phyloP scores from a whole-genome alignment of 1,140 invertebrate species.

The Temnothorax nylanderi region DNA sequence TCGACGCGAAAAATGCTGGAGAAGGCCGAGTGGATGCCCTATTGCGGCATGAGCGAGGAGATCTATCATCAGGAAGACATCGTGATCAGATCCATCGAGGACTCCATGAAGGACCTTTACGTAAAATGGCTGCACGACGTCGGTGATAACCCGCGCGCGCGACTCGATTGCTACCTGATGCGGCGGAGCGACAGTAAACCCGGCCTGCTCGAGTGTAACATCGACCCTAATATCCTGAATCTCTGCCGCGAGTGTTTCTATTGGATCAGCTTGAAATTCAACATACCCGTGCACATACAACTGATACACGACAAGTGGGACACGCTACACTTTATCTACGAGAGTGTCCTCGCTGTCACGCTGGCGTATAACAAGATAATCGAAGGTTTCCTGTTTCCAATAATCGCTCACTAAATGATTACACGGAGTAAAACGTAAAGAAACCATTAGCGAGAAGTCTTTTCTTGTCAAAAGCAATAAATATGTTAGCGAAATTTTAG shows the following conservation, averaged over 20 bases:
- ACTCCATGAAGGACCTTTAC: slow-evolving; percentile 88
- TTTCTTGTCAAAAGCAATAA: not conserved
- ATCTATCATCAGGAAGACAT: slow-evolving; percentile 89
- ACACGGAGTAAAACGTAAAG: not conserved
- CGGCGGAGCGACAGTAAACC: slow-evolving; percentile 87
- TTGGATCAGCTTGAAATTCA: slow-evolving; percentile 89
- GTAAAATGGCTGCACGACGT: slow-evolving; percentile 88
- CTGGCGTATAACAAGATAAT: slow-evolving; percentile 94
- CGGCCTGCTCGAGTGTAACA: slow-evolving; percentile 91
- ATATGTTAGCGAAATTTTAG: not conserved
- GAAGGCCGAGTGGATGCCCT: slow-evolving; percentile 90
- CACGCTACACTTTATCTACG: slow-evolving; percentile 89
- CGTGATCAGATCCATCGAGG: slow-evolving; percentile 88
- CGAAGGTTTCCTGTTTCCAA: slow-evolving; percentile 67
- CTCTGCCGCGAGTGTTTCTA: slow-evolving; percentile 89
- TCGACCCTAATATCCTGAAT: slow-evolving; percentile 88
- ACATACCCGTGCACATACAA: slow-evolving; percentile 88
- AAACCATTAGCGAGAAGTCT: not conserved
- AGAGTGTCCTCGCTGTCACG: slow-evolving; percentile 91
- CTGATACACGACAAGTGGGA: slow-evolving; percentile 88
- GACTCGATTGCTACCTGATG: slow-evolving; percentile 91
- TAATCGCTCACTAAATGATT: not conserved
- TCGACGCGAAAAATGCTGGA: slow-evolving; percentile 88
- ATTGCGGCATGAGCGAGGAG: slow-evolving; percentile 90
- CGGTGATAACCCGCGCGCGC: slow-evolving; percentile 87